These are phyloP conservation scores for Erebia palarica DNA, from an alignment of 2,888 invertebrate species.

Conservation along the genomic window DNA sequence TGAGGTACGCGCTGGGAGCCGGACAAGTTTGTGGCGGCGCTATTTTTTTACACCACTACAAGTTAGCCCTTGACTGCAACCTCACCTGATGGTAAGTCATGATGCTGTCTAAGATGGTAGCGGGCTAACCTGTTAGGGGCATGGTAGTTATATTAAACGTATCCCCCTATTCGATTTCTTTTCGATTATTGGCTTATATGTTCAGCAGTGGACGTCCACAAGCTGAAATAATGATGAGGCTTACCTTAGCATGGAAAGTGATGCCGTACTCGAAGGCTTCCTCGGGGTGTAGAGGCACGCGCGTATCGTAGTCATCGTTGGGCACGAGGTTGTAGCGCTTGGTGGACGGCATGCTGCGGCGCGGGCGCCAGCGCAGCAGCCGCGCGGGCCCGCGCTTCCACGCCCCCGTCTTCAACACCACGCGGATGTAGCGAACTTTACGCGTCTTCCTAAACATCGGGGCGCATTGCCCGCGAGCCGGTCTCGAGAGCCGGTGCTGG, in stretches of 20 bases:
- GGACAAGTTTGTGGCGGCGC: too few relatives aligned
- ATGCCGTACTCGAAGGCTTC: constrained; percentile 99
- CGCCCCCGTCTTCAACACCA: constrained; percentile 62
- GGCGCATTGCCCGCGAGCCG: constrained; percentile 45
- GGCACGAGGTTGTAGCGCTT: constrained; percentile 96
- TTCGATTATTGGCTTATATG: too few relatives aligned
- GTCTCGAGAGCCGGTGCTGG: constrained; percentile 26
- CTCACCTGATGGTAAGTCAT: too few relatives aligned
- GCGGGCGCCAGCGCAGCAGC: constrained; percentile 72
- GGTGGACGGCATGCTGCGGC: constrained; percentile 90
- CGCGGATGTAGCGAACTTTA: constrained; percentile 67
- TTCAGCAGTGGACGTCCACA: too few relatives aligned
- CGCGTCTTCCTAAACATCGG: constrained; percentile 70
- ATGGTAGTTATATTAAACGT: too few relatives aligned
- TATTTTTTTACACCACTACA: too few relatives aligned
- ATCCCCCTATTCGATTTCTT: too few relatives aligned
- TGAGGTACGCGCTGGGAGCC: too few relatives aligned
- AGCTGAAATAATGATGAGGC: constrained; percentile 26
- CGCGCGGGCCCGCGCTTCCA: constrained; percentile 74
- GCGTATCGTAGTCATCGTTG: constrained; percentile 97
- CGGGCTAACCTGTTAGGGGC: too few relatives aligned
- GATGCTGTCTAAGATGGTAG: too few relatives aligned
- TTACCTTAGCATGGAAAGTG: constrained; percentile 98
- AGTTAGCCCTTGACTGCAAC: too few relatives aligned
- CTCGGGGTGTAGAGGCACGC: constrained; percentile 98